These are phyloP conservation scores for Diachasma alloeum DNA, from an alignment of 1,140 invertebrate genomes.

Conservation along the genomic window DNA sequence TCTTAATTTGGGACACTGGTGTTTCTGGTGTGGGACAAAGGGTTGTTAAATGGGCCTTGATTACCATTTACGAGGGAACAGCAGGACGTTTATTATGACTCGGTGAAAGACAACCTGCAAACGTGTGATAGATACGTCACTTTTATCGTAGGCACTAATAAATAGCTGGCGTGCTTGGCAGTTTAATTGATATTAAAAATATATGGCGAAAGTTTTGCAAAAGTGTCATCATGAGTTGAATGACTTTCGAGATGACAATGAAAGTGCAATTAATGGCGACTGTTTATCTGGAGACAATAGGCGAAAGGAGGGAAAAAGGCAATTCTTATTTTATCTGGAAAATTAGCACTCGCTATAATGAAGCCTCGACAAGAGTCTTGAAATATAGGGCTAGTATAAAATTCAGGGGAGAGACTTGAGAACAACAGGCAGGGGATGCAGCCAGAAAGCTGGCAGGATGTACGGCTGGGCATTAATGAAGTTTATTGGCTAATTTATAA, in stretches of 20 bases:
- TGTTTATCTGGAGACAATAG: neutral
- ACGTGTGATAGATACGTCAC: too few relatives aligned
- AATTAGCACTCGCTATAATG: conserved; percentile 17
- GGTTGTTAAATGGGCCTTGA: too few relatives aligned
- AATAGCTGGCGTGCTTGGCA: neutral
- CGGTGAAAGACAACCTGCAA: too few relatives aligned
- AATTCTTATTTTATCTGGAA: conserved; percentile 3
- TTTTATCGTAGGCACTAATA: too few relatives aligned
- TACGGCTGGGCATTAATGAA: conserved; percentile 38
- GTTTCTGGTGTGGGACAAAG: too few relatives aligned
- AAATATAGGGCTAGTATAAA: conserved; percentile 27
- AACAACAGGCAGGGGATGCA: neutral
- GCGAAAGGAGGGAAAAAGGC: neutral
- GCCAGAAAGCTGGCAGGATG: conserved; percentile 11
- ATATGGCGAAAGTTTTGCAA: neutral
- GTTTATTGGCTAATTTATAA: conserved; percentile 44
- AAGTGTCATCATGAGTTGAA: neutral
- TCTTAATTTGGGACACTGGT: neutral
- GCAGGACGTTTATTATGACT: too few relatives aligned
- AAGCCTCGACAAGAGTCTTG: conserved; percentile 23
- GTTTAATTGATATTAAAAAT: neutral
- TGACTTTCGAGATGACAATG: neutral
- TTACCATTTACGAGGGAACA: too few relatives aligned
- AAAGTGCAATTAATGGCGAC: neutral
- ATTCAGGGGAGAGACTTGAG: conserved; percentile 21